Evolutionary conservation across 1,140 invertebrate species (phyloP).

Genomic region (Campoletis sonorensis): DNA sequence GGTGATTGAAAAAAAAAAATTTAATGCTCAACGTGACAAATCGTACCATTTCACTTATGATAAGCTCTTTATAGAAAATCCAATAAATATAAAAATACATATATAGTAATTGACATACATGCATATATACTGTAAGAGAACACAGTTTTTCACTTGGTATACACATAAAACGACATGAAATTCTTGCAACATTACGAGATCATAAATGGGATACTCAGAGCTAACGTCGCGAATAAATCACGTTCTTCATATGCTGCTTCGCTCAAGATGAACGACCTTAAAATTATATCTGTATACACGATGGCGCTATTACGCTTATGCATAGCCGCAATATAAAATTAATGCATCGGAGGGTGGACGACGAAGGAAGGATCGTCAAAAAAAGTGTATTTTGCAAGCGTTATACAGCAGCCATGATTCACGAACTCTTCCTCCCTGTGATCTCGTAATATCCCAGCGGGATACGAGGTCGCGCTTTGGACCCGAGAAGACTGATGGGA

Average conservation of each 20-base stretch:
- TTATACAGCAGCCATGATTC: constrained; percentile 32
- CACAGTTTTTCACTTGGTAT: constrained; percentile 32
- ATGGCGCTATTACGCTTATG: constrained; percentile 1
- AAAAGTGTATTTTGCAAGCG: constrained; percentile 17
- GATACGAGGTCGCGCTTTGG: neutral
- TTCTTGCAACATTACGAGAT: constrained; percentile 31
- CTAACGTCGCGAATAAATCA: constrained; percentile 36
- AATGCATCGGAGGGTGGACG: neutral
- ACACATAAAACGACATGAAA: constrained; percentile 21
- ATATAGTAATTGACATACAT: neutral
- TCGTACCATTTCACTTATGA: too few species aligned
- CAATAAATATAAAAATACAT: too few species aligned
- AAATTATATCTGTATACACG: neutral
- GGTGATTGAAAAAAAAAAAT: too few species aligned
- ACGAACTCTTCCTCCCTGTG: constrained; percentile 4
- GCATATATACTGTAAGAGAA: neutral
- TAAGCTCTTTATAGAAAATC: too few species aligned
- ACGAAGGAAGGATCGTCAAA: constrained; percentile 10
- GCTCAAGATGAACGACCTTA: constrained; percentile 20
- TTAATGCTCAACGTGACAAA: too few species aligned
- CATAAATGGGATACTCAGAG: constrained; percentile 30
- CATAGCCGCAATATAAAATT: constrained; percentile 5
- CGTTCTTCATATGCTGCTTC: constrained; percentile 17
- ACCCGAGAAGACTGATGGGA: too few species aligned
- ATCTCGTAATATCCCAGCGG: constrained; percentile 28